phyloP scores from a whole-genome alignment of 2,113 vertebrate genomes.

The Tauraco erythrolophus region DNA sequence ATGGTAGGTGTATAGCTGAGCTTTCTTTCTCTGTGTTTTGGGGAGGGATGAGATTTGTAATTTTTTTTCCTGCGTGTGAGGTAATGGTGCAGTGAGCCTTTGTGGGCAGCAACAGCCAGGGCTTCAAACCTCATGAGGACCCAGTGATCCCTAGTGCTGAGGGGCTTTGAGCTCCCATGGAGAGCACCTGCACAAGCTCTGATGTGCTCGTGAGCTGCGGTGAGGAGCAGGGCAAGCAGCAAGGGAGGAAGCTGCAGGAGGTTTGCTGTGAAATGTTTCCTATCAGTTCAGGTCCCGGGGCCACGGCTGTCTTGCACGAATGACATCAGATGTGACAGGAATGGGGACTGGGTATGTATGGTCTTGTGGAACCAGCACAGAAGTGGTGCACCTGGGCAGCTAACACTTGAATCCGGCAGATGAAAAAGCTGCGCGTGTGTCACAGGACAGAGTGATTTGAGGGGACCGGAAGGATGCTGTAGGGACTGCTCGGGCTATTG shows the following conservation, averaged over 20 bases:
- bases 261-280: neutral
- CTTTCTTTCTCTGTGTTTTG: neutral
- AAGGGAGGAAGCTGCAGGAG: neutral
- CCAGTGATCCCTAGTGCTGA: neutral
- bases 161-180: neutral
- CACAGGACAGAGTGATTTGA: neutral
- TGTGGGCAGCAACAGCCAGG: neutral
- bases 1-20: neutral
- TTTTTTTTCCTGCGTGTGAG: neutral
- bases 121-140: neutral
- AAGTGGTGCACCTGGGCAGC: neutral
- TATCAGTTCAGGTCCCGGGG: neutral
- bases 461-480: no score
- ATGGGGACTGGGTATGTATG: neutral
- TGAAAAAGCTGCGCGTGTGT: neutral
- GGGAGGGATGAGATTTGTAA: neutral
- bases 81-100: neutral
- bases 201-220: neutral
- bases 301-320: accelerated
- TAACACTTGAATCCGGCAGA: neutral
- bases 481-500: accelerated
- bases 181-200: neutral
- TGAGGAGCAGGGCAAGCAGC: neutral
- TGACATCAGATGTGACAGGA: neutral
- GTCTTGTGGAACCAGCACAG: accelerated